Evolutionary conservation across 2,797 vertebrate genomes (phyloP).

Genomic region (Numenius phaeopus): DNA sequence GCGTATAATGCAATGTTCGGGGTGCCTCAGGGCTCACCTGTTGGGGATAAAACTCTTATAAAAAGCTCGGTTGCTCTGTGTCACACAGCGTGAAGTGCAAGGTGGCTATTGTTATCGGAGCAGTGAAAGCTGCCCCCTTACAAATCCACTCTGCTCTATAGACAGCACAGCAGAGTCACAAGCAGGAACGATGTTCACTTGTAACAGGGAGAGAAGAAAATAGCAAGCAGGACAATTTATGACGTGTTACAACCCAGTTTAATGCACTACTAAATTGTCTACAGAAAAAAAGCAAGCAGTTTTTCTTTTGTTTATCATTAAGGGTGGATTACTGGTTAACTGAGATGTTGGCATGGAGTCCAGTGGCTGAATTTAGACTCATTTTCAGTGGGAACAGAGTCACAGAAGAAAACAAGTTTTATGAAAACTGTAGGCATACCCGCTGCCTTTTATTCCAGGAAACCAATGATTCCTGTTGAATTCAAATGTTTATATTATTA

Average conservation of each 20-base stretch:
- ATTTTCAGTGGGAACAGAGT: not conserved
- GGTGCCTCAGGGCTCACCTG: not conserved
- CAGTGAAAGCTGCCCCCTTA: not conserved
- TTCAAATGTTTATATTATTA: not conserved
- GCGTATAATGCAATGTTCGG: rapidly evolving
- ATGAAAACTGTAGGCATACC: not conserved
- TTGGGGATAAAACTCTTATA: not conserved
- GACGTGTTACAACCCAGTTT: not conserved
- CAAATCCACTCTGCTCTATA: not conserved
- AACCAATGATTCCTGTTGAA: not conserved
- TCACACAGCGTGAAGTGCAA: not conserved
- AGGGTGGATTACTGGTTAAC: not conserved
- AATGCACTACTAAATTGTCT: not conserved
- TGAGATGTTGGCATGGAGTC: not conserved
- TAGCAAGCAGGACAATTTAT: not conserved
- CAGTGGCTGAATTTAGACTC: not conserved
- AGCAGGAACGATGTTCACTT: rapidly evolving
- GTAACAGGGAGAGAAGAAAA: not conserved
- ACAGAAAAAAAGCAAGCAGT: not conserved
- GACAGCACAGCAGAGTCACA: not conserved
- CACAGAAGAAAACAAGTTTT: not conserved
- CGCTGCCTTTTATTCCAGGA: not conserved
- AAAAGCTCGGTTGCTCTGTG: not conserved
- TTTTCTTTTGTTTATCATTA: not conserved
- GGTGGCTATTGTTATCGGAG: not conserved